Conservation (phyloP, 1,140 invertebrate species). For the Ridgeia piscesae region DNA sequence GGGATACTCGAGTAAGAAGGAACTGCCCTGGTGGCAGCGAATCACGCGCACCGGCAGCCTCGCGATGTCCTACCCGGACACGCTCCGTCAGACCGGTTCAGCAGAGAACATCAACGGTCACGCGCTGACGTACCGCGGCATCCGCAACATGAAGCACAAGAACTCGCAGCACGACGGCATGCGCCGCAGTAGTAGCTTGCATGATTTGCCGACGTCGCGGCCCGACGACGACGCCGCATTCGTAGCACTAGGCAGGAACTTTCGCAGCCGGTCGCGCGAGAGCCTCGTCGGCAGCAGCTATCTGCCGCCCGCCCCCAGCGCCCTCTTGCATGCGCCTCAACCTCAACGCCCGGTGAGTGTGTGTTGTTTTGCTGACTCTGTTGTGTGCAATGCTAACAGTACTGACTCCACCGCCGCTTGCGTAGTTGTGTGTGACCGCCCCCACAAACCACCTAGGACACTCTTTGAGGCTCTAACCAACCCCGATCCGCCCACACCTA, state of each 20-base stretch:
- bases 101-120: not conserved
- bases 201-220: slow-evolving; percentile 43
- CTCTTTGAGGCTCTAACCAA: slow-evolving; percentile 20
- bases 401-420: slow-evolving; percentile 5
- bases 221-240: not conserved
- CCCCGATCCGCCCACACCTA: slow-evolving; percentile 21
- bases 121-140: slow-evolving; percentile 46
- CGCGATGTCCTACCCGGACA: not conserved
- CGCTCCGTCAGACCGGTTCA: not conserved
- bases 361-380: not conserved
- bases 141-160: slow-evolving; percentile 53
- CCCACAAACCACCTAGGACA: slow-evolving; percentile 18
- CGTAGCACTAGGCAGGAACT: not conserved
- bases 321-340: not conserved
- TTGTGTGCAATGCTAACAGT: not conserved
- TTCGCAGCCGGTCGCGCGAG: not conserved
- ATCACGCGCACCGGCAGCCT: not conserved
- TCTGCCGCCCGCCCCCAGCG: not conserved
- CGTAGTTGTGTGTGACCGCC: not conserved
- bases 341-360: slow-evolving; percentile 1
- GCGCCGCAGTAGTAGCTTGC: slow-evolving; percentile 51
- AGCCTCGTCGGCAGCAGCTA: not conserved
- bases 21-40: not conserved
- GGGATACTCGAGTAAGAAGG: not conserved
- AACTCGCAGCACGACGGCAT: slow-evolving; percentile 48